These are phyloP conservation scores for Xanthia togata DNA, from an alignment of 2,888 invertebrate species.

Conservation along the genomic window DNA sequence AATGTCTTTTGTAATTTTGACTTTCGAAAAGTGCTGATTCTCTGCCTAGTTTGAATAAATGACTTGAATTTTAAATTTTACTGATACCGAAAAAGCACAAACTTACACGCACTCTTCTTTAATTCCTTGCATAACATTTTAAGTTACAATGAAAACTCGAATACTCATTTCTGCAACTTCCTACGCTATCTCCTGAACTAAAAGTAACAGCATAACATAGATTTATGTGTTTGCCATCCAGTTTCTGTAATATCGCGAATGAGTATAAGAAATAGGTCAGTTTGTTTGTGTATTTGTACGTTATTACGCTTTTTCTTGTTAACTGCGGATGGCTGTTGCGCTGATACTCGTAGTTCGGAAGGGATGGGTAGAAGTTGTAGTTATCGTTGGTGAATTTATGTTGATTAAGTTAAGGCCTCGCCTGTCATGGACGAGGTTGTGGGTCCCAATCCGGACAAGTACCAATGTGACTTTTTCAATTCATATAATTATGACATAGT, in stretches of 20 bases:
- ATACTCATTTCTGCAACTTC: background rate
- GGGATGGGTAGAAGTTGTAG: conserved; percentile 19
- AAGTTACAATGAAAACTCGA: background rate
- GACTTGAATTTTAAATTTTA: too few relatives aligned
- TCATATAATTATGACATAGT: background rate
- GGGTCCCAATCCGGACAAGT: background rate
- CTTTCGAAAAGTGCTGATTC: too few relatives aligned
- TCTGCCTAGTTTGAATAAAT: too few relatives aligned
- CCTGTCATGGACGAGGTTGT: background rate
- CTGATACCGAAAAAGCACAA: background rate
- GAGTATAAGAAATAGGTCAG: conserved; percentile 69
- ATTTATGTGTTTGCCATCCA: conserved; percentile 73
- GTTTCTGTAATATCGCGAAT: conserved; percentile 67
- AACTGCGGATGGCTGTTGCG: conserved; percentile 35
- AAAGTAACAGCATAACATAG: conserved; percentile 66
- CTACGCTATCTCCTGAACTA: conserved; percentile 51
- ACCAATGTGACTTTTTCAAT: background rate
- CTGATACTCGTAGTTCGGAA: conserved; percentile 8
- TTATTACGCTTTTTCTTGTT: conserved; percentile 60
- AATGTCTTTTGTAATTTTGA: too few relatives aligned
- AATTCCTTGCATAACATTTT: background rate
- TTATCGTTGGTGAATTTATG: conserved; percentile 16
- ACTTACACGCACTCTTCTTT: background rate
- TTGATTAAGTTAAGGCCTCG: conserved; percentile 4
- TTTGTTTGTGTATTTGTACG: conserved; percentile 62